Evolutionary conservation across 1,140 invertebrate genomes (phyloP).

Genomic region (Cryptotermes secundus): DNA sequence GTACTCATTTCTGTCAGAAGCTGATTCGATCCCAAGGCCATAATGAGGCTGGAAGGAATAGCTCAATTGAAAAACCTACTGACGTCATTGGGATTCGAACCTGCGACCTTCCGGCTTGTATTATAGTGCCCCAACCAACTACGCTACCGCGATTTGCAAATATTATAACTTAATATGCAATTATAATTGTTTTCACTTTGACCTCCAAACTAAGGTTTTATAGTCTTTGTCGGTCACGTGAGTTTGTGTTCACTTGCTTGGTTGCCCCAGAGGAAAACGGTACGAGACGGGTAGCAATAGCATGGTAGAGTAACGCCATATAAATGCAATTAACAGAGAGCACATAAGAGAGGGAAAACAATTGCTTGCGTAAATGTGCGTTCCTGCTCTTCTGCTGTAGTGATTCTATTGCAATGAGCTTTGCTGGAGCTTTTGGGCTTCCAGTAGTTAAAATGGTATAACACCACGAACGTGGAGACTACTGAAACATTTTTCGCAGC

Average conservation of each 20-base stretch:
- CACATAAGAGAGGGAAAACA: not conserved
- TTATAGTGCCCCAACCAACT: too few species aligned
- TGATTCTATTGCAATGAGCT: not conserved
- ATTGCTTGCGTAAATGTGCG: not conserved
- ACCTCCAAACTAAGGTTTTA: not conserved
- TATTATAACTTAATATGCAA: not conserved
- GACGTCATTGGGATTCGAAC: too few species aligned
- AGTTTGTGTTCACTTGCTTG: too few species aligned
- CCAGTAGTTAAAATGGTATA: not conserved
- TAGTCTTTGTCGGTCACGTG: not conserved
- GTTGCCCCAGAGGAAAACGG: too few species aligned
- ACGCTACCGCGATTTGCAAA: too few species aligned
- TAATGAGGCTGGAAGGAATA: too few species aligned
- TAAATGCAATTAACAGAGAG: conserved; percentile 3
- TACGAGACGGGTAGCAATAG: not conserved
- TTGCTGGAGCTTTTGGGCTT: not conserved
- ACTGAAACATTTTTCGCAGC: not conserved
- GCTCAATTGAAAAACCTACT: too few species aligned
- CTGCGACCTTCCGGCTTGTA: too few species aligned
- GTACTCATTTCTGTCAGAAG: too few species aligned
- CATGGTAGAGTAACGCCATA: not conserved
- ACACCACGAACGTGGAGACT: not conserved
- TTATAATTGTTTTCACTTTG: not conserved
- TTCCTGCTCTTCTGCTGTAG: not conserved
- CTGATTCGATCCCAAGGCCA: too few species aligned